Percentiles rank a stretch among this genome's conserved stretches.
Conservation (phyloP, 2,113 vertebrate species). For the Mandrillus leucophaeus region DNA sequence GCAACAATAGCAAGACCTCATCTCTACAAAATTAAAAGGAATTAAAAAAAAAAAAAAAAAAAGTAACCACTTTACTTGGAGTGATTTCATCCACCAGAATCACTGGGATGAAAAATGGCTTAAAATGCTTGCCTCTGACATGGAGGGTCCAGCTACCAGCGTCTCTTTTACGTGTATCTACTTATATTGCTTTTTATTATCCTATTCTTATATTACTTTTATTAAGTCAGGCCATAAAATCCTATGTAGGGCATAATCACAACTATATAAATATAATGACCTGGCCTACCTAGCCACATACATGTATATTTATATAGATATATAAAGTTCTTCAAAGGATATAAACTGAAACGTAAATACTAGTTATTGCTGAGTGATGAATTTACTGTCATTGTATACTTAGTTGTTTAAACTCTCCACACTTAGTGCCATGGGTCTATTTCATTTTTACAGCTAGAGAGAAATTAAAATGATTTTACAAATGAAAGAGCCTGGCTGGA, state of each 20-base stretch:
- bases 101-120: neutral
- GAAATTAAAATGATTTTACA: slow-evolving; percentile 30
- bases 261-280: neutral
- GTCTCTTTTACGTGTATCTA: neutral
- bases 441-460: slow-evolving; percentile 42
- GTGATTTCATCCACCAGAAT: neutral
- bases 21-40: too few species aligned
- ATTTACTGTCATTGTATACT: neutral
- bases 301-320: neutral
- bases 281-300: neutral
- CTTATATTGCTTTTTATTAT: slow-evolving; percentile 30
- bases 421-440: neutral
- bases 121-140: neutral
- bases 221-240: slow-evolving; percentile 32
- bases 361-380: neutral
- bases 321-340: neutral
- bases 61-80: neutral
- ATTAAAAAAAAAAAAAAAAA: too few species aligned
- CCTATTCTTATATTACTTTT: neutral
- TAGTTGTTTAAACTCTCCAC: neutral
- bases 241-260: neutral
- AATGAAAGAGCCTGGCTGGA: neutral
- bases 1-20: too few species aligned
- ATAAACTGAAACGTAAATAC: slow-evolving; percentile 4
- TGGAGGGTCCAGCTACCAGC: fast-evolving